Conservation (phyloP, 2,113 vertebrate species). For the Rhinoderma darwinii region DNA sequence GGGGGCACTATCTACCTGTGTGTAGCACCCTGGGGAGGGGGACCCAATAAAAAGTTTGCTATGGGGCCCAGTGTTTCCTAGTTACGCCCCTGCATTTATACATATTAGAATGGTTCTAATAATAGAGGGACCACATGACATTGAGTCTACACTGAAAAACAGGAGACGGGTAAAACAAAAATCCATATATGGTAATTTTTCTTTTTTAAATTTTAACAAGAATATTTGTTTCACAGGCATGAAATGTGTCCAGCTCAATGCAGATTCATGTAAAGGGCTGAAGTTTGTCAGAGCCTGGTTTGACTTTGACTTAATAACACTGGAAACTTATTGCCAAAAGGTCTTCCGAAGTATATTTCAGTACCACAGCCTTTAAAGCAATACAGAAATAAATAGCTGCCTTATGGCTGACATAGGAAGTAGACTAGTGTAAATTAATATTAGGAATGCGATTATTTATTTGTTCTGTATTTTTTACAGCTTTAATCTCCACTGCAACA, state of each 20-base stretch:
- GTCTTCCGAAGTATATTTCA: neutral
- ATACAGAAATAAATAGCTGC: neutral
- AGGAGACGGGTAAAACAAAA: neutral
- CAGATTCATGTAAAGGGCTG: neutral
- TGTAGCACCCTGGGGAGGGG: too few relatives aligned
- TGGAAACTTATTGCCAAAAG: neutral
- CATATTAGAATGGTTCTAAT: neutral
- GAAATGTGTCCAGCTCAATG: neutral
- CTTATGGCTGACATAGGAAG: neutral
- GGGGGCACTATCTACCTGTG: too few relatives aligned
- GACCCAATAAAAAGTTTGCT: too few relatives aligned
- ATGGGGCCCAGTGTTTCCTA: too few relatives aligned
- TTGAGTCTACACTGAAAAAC: neutral
- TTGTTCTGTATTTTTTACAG: too few relatives aligned
- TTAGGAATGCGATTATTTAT: neutral
- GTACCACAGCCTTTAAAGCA: neutral
- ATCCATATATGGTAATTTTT: constrained; percentile 14
- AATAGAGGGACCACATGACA: neutral
- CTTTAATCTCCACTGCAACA: too few relatives aligned
- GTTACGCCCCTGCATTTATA: too few relatives aligned
- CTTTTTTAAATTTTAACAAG: neutral
- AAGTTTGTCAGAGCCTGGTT: neutral
- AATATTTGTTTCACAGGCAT: constrained; percentile 1
- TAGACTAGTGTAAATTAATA: neutral
- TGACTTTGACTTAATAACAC: neutral